Conservation (phyloP, 2,888 invertebrate genomes). For the Ennomos quercinarius region DNA sequence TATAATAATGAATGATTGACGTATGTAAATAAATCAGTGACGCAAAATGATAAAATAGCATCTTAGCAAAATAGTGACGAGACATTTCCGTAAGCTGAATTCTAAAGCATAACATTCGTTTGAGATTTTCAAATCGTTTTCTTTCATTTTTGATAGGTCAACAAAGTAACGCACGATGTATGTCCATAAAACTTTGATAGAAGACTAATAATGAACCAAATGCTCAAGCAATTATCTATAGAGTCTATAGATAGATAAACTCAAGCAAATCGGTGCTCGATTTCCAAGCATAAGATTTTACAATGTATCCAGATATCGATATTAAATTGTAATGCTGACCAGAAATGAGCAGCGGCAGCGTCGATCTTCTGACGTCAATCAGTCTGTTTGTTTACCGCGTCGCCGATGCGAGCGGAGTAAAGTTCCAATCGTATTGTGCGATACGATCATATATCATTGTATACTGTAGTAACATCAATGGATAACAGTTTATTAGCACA, state of each 20-base stretch:
- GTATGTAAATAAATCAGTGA: background rate
- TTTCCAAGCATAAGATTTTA: slow-evolving; percentile 15
- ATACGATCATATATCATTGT: slow-evolving; percentile 58
- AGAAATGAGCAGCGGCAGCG: slow-evolving; percentile 27
- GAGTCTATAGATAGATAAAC: background rate
- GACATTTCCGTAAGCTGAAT: no score
- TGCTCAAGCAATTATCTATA: no score
- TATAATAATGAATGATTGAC: background rate
- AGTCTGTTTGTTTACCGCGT: slow-evolving; percentile 72
- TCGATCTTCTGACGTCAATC: slow-evolving; percentile 66
- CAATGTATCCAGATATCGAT: slow-evolving; percentile 20
- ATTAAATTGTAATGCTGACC: slow-evolving; percentile 33
- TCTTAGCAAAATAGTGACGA: background rate
- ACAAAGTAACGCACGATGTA: no score
- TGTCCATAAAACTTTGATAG: no score
- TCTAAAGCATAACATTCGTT: no score
- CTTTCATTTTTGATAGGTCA: no score
- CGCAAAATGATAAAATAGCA: background rate
- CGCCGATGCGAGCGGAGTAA: slow-evolving; percentile 73
- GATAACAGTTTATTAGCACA: no score
- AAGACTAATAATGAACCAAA: no score
- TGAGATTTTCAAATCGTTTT: no score
- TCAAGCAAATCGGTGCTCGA: slow-evolving; percentile 4
- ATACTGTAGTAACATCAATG: slow-evolving; percentile 33
- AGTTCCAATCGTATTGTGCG: slow-evolving; percentile 74